A percentile compares a stretch with the other conserved stretches of the same genome.
Evolutionary conservation across 2,797 vertebrate genomes (phyloP).

Genomic region (Coranthus polyacanthus): DNA sequence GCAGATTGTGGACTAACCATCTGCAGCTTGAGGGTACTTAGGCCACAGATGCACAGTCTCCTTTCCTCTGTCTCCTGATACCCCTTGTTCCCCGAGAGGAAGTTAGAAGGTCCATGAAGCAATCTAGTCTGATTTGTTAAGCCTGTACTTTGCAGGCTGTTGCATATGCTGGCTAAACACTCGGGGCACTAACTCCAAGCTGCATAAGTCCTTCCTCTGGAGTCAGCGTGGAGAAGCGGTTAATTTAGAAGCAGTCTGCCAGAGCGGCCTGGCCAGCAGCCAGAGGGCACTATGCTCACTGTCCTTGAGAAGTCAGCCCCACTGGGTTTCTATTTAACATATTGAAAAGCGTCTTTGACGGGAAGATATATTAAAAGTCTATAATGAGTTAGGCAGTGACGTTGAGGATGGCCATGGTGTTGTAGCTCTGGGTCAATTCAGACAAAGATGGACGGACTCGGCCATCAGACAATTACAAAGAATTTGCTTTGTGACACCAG

Average conservation of each 20-base stretch:
- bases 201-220: slow-evolving; percentile 81
- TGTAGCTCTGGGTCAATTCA: slow-evolving; percentile 83
- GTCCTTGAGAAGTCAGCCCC: slow-evolving; percentile 86
- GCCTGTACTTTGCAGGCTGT: slow-evolving; percentile 81
- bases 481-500: slow-evolving; percentile 82
- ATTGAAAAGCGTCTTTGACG: slow-evolving; percentile 85
- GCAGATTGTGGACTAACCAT: slow-evolving; percentile 83
- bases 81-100: slow-evolving; percentile 71
- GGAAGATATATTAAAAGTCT: slow-evolving; percentile 86
- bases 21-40: slow-evolving; percentile 83
- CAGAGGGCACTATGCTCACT: slow-evolving; percentile 86
- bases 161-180: slow-evolving; percentile 79
- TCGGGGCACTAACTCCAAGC: slow-evolving; percentile 77
- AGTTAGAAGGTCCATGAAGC: slow-evolving; percentile 76
- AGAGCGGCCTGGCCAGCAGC: slow-evolving; percentile 85
- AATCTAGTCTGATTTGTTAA: slow-evolving; percentile 87
- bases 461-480: slow-evolving; percentile 80
- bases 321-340: slow-evolving; percentile 85
- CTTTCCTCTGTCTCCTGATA: slow-evolving; percentile 69
- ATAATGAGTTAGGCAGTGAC: slow-evolving; percentile 79
- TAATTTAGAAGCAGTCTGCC: slow-evolving; percentile 89
- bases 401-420: slow-evolving; percentile 73
- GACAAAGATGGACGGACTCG: slow-evolving; percentile 81
- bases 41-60: slow-evolving; percentile 77
- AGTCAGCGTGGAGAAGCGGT: slow-evolving; percentile 79